Base-by-base conservation (phyloP, 1,140 invertebrate species). In the Pentalonia nigronervosa region DNA sequence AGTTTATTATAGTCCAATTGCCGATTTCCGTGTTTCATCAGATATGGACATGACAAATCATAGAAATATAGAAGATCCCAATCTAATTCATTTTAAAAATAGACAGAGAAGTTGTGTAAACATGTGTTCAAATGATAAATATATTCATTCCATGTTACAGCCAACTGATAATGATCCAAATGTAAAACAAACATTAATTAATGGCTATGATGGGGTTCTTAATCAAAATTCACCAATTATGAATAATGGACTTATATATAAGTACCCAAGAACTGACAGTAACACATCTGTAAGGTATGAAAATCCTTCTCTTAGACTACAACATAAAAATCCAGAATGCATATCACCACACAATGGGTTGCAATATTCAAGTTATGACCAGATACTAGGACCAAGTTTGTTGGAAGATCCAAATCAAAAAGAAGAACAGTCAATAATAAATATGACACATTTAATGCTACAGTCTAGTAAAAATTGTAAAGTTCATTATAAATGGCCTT, bases 401-500 rank as follows among this genome's bases (percentile, higher is more conserved):
- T 20, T 67, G 25, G 89, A 90, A 41, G 89, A 90, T n/a, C 53
- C 89, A 41, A 90, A 45, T 90, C 20, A 45, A 67, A 90, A 90
- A 41, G 89, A 90, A 90, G 53, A 90, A 67, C 89, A 60, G 14
- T n/a, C n/a, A 8, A 14, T 67, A 6, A 67, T 90, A 0, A 90
- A 90, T 60, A 90, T 90, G 89, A 7, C 89, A 60, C 89, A 90
- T 23, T 67, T 90, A 60, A 90, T 90, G 89, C 23, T 67, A 8
- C 89, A 90, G 45, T 41, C 90, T 11, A 83, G 23, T 83, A 76
- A 76, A 34, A 91, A 91, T 41, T 91, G 90, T 48, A 91, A 91
- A 83, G 90, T 91, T 20, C 90, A 91, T 56, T 91, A 91, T 47
- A 91, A 91, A 91, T 91, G 90, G 90, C 90, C 90, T n/a, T 83